phyloP scores from a whole-genome alignment of 2,888 invertebrate genomes.

The Torymus texanus region DNA sequence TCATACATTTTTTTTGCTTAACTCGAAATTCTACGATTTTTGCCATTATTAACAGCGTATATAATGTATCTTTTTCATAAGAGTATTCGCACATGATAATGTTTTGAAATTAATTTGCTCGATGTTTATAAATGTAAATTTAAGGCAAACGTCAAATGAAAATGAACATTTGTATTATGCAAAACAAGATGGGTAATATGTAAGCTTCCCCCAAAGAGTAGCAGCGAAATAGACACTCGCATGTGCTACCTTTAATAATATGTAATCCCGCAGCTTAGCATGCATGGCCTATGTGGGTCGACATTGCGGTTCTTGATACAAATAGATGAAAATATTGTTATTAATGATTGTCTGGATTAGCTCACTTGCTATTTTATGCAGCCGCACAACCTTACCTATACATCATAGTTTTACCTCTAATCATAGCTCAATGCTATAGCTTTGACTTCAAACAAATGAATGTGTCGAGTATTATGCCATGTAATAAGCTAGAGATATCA shows the following conservation, averaged over 20 bases:
- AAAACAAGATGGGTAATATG: slow-evolving; percentile 5
- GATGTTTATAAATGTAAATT: background rate
- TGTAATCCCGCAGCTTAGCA: slow-evolving; percentile 24
- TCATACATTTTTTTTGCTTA: background rate
- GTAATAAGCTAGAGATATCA: no score
- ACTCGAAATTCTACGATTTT: no score
- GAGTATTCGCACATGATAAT: no score
- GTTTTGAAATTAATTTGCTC: background rate
- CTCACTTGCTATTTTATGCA: slow-evolving; percentile 17
- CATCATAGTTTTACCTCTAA: background rate
- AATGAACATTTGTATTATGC: slow-evolving; percentile 28
- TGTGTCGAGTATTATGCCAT: no score
- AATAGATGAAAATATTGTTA: slow-evolving; percentile 35
- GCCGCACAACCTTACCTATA: background rate
- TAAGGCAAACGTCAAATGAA: background rate
- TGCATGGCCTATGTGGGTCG: background rate
- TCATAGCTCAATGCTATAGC: background rate
- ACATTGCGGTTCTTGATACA: slow-evolving; percentile 24
- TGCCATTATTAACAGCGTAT: no score
- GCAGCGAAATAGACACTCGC: slow-evolving; percentile 13
- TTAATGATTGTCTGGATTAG: slow-evolving; percentile 27
- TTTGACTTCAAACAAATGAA: no score
- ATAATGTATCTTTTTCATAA: no score
- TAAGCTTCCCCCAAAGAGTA: slow-evolving; percentile 13
- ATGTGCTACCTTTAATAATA: slow-evolving; percentile 21